A percentile compares a stretch with the other conserved stretches of the same genome.
Evolutionary conservation across 2,113 vertebrate species (phyloP).

Genomic region (Isurus oxyrinchus): DNA sequence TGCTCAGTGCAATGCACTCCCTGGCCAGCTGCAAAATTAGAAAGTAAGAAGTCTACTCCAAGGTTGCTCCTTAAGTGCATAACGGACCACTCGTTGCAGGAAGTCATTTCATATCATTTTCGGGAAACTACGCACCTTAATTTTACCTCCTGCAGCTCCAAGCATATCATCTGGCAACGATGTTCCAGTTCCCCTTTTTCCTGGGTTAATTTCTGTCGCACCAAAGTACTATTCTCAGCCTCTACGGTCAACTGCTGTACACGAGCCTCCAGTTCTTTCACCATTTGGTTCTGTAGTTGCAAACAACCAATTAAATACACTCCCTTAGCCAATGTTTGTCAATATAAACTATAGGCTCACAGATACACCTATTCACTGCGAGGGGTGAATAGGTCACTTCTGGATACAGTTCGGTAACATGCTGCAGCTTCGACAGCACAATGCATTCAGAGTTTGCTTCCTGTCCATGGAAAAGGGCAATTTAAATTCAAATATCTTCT

Average conservation of each 20-base stretch:
- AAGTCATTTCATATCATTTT: neutral
- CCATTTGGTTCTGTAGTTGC: constrained; percentile 65
- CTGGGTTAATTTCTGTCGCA: constrained; percentile 71
- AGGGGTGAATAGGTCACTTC: neutral
- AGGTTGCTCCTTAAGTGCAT: neutral
- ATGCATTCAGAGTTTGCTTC: neutral
- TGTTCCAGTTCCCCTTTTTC: constrained; percentile 78
- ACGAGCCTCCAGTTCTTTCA: constrained; percentile 72
- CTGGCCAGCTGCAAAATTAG: neutral
- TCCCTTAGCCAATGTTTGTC: neutral
- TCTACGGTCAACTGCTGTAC: constrained; percentile 79
- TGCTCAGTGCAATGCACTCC: neutral
- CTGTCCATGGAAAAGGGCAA: neutral
- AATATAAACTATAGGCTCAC: neutral
- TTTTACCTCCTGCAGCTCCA: constrained; percentile 74
- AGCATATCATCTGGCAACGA: constrained; percentile 56
- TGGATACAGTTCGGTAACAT: neutral
- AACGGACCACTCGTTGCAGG: neutral
- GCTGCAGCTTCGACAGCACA: neutral
- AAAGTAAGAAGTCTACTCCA: neutral
- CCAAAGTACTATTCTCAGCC: constrained; percentile 69
- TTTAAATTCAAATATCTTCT: neutral
- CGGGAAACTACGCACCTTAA: constrained; percentile 56
- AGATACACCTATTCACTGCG: neutral
- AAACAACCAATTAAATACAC: constrained; percentile 22